Percentiles rank a stretch among this genome's conserved stretches.
These are phyloP conservation scores for Gymnothorax reevesii DNA, from an alignment of 2,797 vertebrate species.

Conservation along the genomic window DNA sequence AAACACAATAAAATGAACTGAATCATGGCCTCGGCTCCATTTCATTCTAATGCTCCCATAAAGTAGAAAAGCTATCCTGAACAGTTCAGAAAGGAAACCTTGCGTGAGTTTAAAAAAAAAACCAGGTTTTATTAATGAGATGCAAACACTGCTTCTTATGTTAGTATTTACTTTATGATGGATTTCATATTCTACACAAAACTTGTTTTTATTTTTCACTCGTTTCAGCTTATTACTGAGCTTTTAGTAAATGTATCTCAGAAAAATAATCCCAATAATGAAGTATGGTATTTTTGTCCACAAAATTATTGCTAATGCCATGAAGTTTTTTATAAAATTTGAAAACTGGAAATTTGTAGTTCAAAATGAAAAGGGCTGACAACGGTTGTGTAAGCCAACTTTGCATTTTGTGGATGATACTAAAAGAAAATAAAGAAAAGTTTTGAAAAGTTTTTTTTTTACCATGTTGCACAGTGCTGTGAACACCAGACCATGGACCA, in stretches of 20 bases:
- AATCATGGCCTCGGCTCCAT: not conserved
- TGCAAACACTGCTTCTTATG: not conserved
- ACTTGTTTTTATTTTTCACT: not conserved
- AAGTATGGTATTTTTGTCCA: not conserved
- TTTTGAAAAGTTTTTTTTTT: too few relatives aligned
- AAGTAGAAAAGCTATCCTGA: not conserved
- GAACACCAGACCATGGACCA: too few relatives aligned
- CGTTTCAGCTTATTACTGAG: not conserved
- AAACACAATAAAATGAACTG: not conserved
- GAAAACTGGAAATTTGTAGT: not conserved
- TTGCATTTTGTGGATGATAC: too few relatives aligned
- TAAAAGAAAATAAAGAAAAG: too few relatives aligned
- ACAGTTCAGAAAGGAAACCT: not conserved
- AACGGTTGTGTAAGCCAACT: not conserved
- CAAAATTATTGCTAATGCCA: not conserved
- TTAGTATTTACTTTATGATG: not conserved
- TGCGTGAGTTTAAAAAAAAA: not conserved
- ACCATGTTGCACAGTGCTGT: too few relatives aligned
- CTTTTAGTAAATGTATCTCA: not conserved
- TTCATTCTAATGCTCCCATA: not conserved
- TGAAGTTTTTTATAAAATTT: not conserved
- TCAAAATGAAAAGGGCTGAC: not conserved
- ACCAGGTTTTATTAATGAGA: not conserved
- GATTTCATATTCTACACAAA: not conserved
- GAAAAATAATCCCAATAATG: not conserved